Evolutionary conservation across 2,797 vertebrate genomes (phyloP).

Genomic region (Pipistrellus pygmaeus): DNA sequence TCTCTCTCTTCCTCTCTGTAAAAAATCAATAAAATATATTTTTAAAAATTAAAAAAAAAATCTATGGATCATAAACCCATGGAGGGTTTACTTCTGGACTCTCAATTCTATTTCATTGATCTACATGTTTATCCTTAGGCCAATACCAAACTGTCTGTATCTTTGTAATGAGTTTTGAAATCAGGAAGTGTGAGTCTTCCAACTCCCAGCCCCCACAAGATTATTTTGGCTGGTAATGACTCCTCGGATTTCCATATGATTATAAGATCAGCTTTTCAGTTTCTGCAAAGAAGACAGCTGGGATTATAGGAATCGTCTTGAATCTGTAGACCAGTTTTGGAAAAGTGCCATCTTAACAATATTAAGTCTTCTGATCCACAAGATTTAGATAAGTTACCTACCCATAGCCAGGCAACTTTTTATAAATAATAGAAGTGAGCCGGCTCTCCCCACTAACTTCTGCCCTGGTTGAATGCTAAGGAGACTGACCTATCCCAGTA

Average conservation of each 20-base stretch:
- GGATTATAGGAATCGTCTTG: not conserved
- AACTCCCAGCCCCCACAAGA: not conserved
- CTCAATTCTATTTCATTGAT: not conserved
- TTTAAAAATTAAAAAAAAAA: no score
- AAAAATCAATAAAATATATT: no score
- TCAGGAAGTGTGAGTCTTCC: not conserved
- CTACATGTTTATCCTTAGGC: not conserved
- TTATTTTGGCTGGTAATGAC: not conserved
- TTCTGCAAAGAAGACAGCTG: constrained; percentile 23
- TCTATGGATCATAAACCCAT: not conserved
- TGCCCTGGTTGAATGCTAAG: not conserved
- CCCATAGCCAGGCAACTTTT: not conserved
- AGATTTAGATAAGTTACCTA: not conserved
- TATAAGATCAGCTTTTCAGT: not conserved
- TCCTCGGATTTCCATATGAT: constrained; percentile 38
- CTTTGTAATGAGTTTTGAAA: constrained; percentile 33
- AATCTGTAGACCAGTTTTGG: not conserved
- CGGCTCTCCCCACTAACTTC: not conserved
- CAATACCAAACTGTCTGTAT: not conserved
- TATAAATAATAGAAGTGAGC: not conserved
- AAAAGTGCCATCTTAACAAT: not conserved
- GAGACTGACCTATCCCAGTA: not conserved
- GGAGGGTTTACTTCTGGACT: not conserved
- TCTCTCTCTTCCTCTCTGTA: no score
- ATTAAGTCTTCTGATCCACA: not conserved